phyloP scores from a whole-genome alignment of 2,113 vertebrate genomes.

The Mus musculus region GRCm39 chr1:70530501-70531000 shows the following conservation, averaged over 20 bases:
- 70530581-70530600: background rate
- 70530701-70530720: background rate
- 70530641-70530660: background rate
- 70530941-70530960: slow-evolving; percentile 22
- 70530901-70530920: background rate
- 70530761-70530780: background rate
- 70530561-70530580: background rate
- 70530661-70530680: background rate
- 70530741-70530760: background rate
- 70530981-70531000: background rate
- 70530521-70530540: background rate
- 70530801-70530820: background rate
- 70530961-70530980: slow-evolving; percentile 3
- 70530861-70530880: slow-evolving; percentile 7
- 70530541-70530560: background rate
- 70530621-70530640: background rate
- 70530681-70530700: background rate
- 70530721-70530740: background rate
- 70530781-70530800: rapidly evolving
- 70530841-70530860: background rate
- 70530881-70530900: background rate
- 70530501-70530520: background rate
- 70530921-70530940: background rate
- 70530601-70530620: background rate
- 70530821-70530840: background rate